These are phyloP conservation scores for Troides helena DNA, from an alignment of 2,888 invertebrate genomes.

Conservation along the genomic window DNA sequence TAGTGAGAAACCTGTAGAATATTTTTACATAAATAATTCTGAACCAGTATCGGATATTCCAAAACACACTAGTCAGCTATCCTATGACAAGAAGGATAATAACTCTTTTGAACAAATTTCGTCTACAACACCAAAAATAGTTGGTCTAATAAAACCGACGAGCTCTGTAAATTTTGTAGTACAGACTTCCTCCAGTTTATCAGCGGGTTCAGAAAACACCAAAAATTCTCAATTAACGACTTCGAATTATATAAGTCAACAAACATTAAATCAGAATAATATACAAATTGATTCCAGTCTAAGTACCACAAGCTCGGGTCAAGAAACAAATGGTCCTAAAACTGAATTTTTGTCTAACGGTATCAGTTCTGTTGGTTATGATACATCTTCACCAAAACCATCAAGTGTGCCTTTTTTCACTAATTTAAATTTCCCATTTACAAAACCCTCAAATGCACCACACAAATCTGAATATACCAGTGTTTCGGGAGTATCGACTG, in stretches of 20 bases:
- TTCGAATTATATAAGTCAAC: neutral
- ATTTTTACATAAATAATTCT: neutral
- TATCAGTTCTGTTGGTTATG: too few relatives aligned
- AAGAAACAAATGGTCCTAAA: too few relatives aligned
- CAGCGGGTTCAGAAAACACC: neutral
- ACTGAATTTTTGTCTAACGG: too few relatives aligned
- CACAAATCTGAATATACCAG: conserved; percentile 13
- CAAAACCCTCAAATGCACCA: neutral
- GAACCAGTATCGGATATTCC: neutral
- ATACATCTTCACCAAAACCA: too few relatives aligned
- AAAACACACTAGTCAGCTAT: conserved; percentile 6
- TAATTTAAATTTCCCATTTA: too few relatives aligned
- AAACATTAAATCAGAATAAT: conserved; percentile 4
- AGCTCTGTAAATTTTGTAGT: neutral
- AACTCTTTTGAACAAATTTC: conserved; percentile 1
- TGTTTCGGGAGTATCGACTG: neutral
- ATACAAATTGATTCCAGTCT: neutral
- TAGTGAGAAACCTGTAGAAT: neutral
- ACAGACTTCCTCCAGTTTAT: neutral
- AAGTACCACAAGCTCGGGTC: too few relatives aligned
- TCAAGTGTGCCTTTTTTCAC: too few relatives aligned
- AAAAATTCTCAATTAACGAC: neutral
- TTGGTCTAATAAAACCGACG: conserved; percentile 1
- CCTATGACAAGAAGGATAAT: neutral
- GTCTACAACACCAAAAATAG: neutral